Evolutionary conservation across 1,140 invertebrate species (phyloP), one percentile per base, ranked within the genome.

Genomic region (Cherax destructor): DNA sequence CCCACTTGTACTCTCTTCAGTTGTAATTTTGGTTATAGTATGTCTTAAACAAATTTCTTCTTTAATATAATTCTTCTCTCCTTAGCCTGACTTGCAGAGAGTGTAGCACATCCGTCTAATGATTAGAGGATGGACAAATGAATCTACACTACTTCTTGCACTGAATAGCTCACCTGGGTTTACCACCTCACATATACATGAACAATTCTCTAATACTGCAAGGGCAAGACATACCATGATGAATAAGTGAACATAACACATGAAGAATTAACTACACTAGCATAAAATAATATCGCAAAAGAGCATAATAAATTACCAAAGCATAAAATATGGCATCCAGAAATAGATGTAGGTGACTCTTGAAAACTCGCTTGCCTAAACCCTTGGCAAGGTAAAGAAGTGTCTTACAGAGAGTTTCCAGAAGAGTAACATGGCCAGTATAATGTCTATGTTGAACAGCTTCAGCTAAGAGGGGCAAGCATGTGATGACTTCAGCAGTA

Each of bases 321-420:
- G 94, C 94, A 92, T 95, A 95, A 93, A 96, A 96, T 50, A 96
- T 94, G 13, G 94, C 91, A 93, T 96, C 95, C 88, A 96, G 94
- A 93, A 96, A 96, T 13, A 94, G 74, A 83, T 96, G 95, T 65
- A 96, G 92, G 92, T 95, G 93, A 85, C 93, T 91, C 93, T 96
- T 96, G 93, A 96, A 96, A 24, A 93, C 91, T 92, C 94, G 94
- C 93, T 96, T 96, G 9, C 95, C 95, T 76, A 96, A 85, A 6
- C 94, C 95, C 93, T 94, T 95, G 52, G 94, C 95, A 56, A 96
- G 94, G 56, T 94, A 93, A 56, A 95, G 95, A 11, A 96, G 93
- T 93, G 95, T 94, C 94, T 95, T 95, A 93, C 95, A 96, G 0
- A 96, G 91, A 6, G 95, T 95, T 93, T 96, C 95, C 76, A 95